phyloP scores from a whole-genome alignment of 2,888 invertebrate species.

The Selenia dentaria region DNA sequence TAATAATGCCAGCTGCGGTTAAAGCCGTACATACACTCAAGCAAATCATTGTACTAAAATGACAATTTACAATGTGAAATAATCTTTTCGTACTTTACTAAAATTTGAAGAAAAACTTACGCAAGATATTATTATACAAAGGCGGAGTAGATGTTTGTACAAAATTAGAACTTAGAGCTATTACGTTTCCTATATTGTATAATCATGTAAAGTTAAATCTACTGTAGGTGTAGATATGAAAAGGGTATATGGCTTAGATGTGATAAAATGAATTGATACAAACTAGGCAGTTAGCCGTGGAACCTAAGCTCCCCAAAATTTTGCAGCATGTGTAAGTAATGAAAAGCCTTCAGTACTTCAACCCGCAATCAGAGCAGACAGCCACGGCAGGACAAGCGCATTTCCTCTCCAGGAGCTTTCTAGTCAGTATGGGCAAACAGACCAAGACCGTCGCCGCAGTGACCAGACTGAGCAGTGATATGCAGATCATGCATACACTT shows the following conservation, averaged over 20 bases:
- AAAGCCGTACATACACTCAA: slow-evolving; percentile 39
- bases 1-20: slow-evolving; percentile 40
- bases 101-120: too few relatives aligned
- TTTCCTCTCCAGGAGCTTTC: slow-evolving; percentile 36
- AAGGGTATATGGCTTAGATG: too few relatives aligned
- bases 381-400: slow-evolving; percentile 46
- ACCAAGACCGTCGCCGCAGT: slow-evolving; percentile 43
- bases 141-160: too few relatives aligned
- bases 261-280: too few relatives aligned
- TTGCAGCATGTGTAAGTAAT: not conserved
- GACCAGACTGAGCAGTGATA: slow-evolving; percentile 48
- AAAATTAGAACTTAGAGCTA: too few relatives aligned
- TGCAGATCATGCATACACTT: slow-evolving; percentile 54
- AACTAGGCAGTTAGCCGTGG: too few relatives aligned
- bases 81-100: too few relatives aligned
- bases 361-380: slow-evolving; percentile 48
- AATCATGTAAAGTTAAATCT: too few relatives aligned
- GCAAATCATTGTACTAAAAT: slow-evolving; percentile 46
- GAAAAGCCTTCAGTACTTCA: slow-evolving; percentile 33
- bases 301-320: not conserved
- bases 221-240: too few relatives aligned
- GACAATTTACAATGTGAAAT: too few relatives aligned
- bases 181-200: too few relatives aligned
- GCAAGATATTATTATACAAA: too few relatives aligned
- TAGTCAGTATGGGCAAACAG: slow-evolving; percentile 50